Conservation (phyloP, 2,888 invertebrate genomes). For the Salticus scenicus region DNA sequence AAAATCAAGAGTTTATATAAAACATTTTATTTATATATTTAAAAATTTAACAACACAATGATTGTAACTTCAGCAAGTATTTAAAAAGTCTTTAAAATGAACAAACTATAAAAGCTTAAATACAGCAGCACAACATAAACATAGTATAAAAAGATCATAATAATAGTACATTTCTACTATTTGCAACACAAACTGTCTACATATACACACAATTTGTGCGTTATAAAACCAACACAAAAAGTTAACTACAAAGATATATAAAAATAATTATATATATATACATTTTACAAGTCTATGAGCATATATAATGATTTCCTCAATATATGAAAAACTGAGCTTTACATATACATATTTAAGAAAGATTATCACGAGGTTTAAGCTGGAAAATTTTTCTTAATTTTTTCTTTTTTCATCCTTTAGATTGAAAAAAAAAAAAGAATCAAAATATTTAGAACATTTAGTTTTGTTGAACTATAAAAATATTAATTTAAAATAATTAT, state of each 20-base stretch:
- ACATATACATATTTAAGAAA: neutral
- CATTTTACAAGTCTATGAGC: conserved; percentile 47
- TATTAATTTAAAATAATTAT: no score
- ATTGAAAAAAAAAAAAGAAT: no score
- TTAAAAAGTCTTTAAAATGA: neutral
- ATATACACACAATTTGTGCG: conserved; percentile 56
- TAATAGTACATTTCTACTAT: conserved; percentile 1
- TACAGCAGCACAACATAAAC: neutral
- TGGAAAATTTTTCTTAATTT: no score
- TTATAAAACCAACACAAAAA: conserved; percentile 48
- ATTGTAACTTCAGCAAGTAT: conserved; percentile 14
- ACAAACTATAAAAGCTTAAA: conserved; percentile 17
- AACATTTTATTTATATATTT: conserved; percentile 22
- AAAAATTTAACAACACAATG: conserved; percentile 15
- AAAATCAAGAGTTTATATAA: no score
- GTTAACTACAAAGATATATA: conserved; percentile 64
- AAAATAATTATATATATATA: conserved; percentile 47
- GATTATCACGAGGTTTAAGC: no score
- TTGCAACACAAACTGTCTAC: conserved; percentile 28
- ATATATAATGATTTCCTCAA: conserved; percentile 9
- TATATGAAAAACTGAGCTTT: neutral
- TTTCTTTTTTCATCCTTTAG: no score
- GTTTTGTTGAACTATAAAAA: no score
- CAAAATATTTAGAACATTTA: no score
- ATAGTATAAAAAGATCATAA: neutral